A percentile compares a stretch with the other conserved stretches of the same genome.
Conservation (phyloP, 2,888 invertebrate species). For the Euclidia mi region DNA sequence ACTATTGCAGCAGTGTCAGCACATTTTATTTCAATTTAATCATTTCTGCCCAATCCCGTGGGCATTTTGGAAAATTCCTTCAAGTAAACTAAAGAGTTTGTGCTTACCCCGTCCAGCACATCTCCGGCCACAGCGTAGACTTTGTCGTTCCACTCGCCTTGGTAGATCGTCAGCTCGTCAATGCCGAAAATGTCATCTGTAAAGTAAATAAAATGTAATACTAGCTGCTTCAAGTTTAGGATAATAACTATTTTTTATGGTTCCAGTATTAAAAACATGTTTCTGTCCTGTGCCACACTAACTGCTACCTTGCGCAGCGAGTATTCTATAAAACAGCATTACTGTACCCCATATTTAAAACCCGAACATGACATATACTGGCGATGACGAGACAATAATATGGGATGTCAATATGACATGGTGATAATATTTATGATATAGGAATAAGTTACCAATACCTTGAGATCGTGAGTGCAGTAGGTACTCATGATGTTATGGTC, state of each 20-base stretch:
- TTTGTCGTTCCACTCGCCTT: constrained; percentile 96
- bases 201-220: too few species aligned
- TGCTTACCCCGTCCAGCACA: constrained; percentile 97
- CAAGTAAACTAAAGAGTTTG: too few species aligned
- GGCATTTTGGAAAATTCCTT: too few species aligned
- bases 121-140: constrained; percentile 97
- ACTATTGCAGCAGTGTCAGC: too few species aligned
- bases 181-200: constrained; percentile 97
- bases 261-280: neutral
- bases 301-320: constrained; percentile 1
- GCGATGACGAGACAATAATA: constrained; percentile 24
- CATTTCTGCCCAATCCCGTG: too few species aligned
- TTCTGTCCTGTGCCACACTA: constrained; percentile 1
- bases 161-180: constrained; percentile 97
- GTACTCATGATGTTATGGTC: too few species aligned
- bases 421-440: too few species aligned
- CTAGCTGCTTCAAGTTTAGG: too few species aligned
- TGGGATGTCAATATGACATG: neutral
- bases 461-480: too few species aligned
- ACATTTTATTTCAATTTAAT: too few species aligned
- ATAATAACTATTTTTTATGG: too few species aligned
- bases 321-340: constrained; percentile 12
- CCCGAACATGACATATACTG: constrained; percentile 22
- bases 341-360: constrained; percentile 32
- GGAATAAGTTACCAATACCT: too few species aligned